These are phyloP conservation scores for Bothrops jararaca DNA, from an alignment of 2,113 vertebrate species.

Conservation along the genomic window DNA sequence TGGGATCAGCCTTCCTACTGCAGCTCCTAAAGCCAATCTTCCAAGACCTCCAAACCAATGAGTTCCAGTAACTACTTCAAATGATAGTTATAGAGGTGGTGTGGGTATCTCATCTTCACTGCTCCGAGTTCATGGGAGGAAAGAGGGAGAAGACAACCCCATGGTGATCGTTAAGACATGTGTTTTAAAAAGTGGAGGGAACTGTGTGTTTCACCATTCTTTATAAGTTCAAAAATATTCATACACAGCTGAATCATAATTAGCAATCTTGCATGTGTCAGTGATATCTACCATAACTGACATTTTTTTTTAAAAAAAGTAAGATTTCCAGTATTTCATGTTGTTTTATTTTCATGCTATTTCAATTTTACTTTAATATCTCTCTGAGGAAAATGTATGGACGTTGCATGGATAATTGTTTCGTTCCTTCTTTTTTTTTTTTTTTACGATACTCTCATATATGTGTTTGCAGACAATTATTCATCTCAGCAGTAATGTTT, in stretches of 20 bases:
- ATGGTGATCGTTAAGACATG: not conserved
- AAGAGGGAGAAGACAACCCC: not conserved
- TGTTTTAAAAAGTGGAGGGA: not conserved
- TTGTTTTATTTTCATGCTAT: not conserved
- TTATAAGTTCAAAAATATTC: not conserved
- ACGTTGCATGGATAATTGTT: not conserved
- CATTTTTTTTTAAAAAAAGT: not conserved
- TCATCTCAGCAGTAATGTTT: constrained; percentile 4
- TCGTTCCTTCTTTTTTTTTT: not conserved
- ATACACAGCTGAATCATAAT: not conserved
- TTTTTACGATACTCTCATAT: constrained; percentile 12
- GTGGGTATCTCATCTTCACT: not conserved
- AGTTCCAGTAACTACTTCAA: not conserved
- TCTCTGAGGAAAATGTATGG: not conserved
- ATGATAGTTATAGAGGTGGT: not conserved
- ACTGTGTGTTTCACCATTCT: not conserved
- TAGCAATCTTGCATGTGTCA: not conserved
- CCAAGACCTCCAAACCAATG: not conserved
- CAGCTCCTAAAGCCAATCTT: not conserved
- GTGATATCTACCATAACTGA: not conserved
- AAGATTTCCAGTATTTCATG: not conserved
- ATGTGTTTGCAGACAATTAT: not conserved
- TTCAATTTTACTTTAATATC: not conserved
- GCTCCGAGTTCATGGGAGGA: not conserved
- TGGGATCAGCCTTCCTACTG: not conserved